Evolutionary conservation across 1,140 invertebrate species (phyloP).

Genomic region (Drosophila mayri): DNA sequence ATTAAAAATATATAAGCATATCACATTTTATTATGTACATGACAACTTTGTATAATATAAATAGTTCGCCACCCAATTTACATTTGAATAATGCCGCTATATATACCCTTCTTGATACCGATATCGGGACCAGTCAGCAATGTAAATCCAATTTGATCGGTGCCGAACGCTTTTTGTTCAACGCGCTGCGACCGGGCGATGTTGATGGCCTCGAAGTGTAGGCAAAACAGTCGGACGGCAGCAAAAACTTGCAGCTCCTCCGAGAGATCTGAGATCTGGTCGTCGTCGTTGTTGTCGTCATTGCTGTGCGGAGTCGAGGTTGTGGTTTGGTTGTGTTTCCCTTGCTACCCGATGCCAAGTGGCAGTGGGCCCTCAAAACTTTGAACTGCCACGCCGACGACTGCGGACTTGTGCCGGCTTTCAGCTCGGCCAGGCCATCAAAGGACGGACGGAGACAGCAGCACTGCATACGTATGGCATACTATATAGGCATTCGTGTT

Average conservation of each 20-base stretch:
- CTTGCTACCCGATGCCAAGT: conserved; percentile 38
- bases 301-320: conserved; percentile 18
- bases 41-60: background rate
- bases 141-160: conserved; percentile 82
- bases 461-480: conserved; percentile 36
- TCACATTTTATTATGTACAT: no score
- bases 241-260: conserved; percentile 52
- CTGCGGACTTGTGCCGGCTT: conserved; percentile 82
- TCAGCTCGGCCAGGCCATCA: conserved; percentile 76
- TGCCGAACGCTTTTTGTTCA: conserved; percentile 76
- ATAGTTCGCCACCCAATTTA: background rate
- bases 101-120: conserved; percentile 21
- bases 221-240: conserved; percentile 52
- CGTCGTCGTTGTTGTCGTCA: conserved; percentile 27
- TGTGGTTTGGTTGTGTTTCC: conserved; percentile 14
- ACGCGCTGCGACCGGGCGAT: conserved; percentile 33
- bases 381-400: conserved; percentile 76
- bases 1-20: background rate
- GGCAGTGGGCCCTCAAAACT: conserved; percentile 78
- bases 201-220: conserved; percentile 56
- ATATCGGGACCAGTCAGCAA: conserved; percentile 56
- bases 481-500: conserved; percentile 63
- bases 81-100: background rate
- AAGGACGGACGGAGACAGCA: conserved; percentile 55
- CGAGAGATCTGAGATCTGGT: conserved; percentile 41